Conservation (phyloP, 2,113 vertebrate species). For the Himantopus leucocephalus region DNA sequence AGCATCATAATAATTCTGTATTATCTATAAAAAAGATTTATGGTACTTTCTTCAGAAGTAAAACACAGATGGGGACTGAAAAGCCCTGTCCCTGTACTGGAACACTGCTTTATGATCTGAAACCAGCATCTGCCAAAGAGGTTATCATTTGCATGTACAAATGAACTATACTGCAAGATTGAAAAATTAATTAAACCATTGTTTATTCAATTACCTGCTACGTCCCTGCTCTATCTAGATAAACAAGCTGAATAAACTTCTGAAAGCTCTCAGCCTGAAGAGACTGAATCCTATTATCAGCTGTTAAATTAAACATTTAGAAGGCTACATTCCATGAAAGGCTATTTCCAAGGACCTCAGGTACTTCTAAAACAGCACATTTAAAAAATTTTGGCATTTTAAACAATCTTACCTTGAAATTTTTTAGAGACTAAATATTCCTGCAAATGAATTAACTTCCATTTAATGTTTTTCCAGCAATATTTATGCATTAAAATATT, state of each 20-base stretch:
- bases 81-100: background rate
- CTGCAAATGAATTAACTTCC: background rate
- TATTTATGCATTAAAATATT: background rate
- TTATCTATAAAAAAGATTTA: background rate
- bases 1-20: background rate
- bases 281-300: background rate
- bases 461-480: background rate
- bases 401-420: background rate
- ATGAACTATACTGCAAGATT: background rate
- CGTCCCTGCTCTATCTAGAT: background rate
- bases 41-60: background rate
- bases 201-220: constrained; percentile 13
- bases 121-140: background rate
- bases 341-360: background rate
- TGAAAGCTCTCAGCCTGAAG: background rate
- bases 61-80: background rate
- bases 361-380: background rate
- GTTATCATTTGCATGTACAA: background rate
- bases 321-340: background rate
- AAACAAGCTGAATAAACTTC: constrained; percentile 24
- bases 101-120: background rate
- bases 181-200: constrained; percentile 17
- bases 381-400: background rate
- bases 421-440: background rate
- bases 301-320: constrained; percentile 7